These are phyloP conservation scores for Latheticus oryzae DNA, from an alignment of 2,888 invertebrate species.

Conservation along the genomic window DNA sequence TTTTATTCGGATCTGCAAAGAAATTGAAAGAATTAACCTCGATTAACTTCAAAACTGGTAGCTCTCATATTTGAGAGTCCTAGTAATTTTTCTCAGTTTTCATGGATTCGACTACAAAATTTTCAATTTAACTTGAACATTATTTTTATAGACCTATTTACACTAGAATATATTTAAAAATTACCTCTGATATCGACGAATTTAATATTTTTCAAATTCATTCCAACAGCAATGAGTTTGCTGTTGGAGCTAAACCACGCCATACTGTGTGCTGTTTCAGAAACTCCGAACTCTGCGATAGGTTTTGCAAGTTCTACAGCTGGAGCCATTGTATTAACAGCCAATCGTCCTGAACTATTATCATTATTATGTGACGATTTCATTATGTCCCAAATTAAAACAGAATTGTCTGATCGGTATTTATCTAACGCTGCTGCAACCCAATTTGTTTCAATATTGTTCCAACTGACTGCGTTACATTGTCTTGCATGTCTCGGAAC, in stretches of 20 bases:
- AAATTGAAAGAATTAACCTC: too few species aligned
- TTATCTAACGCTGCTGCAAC: constrained; percentile 91
- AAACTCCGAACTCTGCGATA: constrained; percentile 81
- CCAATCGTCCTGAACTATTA: constrained; percentile 49
- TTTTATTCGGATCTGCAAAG: constrained; percentile 76
- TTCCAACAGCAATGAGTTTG: constrained; percentile 85
- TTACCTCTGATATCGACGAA: constrained; percentile 85
- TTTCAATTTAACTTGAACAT: too few species aligned
- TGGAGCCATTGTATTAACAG: constrained; percentile 61
- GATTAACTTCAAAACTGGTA: too few species aligned
- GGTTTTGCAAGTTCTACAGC: constrained; percentile 71
- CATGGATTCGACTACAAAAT: too few species aligned
- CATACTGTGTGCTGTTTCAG: constrained; percentile 86
- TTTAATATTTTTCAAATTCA: constrained; percentile 89
- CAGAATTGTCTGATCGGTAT: constrained; percentile 87
- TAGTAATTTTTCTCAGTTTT: too few species aligned
- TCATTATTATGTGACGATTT: constrained; percentile 64
- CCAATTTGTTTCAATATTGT: constrained; percentile 82
- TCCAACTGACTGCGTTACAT: constrained; percentile 91
- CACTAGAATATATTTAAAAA: too few species aligned
- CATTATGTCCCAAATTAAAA: constrained; percentile 89
- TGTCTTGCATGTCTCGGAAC: constrained; percentile 86
- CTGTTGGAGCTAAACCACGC: constrained; percentile 84
- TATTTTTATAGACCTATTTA: too few species aligned
- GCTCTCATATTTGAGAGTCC: too few species aligned